These are phyloP conservation scores for Nezara viridula DNA, from an alignment of 2,888 invertebrate genomes.

Conservation along the genomic window DNA sequence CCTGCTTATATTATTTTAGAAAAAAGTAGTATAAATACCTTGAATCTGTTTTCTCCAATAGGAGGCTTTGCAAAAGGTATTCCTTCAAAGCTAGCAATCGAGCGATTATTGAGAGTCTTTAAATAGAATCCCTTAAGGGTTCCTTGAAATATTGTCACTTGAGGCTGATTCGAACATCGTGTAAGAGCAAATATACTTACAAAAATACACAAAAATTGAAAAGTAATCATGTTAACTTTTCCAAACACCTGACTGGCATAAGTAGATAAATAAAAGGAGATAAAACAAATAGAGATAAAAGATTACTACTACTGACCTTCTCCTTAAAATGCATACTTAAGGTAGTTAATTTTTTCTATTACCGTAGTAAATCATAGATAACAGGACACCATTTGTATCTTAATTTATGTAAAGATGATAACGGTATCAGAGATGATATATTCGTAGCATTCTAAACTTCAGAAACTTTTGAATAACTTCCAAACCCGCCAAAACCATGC, in stretches of 20 bases:
- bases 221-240: neutral
- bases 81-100: conserved; percentile 17
- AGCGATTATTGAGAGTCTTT: conserved; percentile 4
- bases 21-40: neutral
- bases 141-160: conserved; percentile 4
- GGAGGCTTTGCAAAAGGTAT: conserved; percentile 37
- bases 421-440: neutral
- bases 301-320: neutral
- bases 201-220: neutral
- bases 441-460: neutral
- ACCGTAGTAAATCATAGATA: neutral
- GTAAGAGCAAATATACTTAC: neutral
- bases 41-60: neutral
- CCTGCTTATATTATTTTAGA: neutral
- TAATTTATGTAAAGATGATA: neutral
- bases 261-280: neutral
- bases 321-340: neutral
- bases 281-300: too few relatives aligned
- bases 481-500: neutral
- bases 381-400: neutral
- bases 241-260: neutral
- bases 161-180: conserved; percentile 3
- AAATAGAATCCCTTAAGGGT: neutral
- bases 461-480: neutral
- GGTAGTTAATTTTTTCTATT: neutral